Conservation (phyloP, 2,888 invertebrate genomes). For the Cyclophora punctaria region DNA sequence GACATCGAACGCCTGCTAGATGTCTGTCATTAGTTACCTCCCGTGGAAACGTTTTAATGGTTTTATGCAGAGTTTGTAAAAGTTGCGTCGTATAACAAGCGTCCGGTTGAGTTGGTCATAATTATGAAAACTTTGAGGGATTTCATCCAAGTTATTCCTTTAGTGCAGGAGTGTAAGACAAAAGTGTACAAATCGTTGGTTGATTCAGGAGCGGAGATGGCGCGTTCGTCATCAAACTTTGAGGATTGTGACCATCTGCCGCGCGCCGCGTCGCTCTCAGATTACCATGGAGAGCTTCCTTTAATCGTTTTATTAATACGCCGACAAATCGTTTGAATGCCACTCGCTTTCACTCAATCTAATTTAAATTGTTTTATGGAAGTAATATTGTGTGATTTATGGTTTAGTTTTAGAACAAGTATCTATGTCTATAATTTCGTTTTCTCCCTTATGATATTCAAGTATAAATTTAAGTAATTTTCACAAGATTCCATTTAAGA, state of each 20-base stretch:
- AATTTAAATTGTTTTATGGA: slow-evolving; percentile 19
- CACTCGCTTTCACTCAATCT: slow-evolving; percentile 40
- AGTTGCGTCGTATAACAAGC: slow-evolving; percentile 11
- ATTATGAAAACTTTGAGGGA: slow-evolving; percentile 25
- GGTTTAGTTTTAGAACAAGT: too few species aligned
- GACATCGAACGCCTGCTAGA: slow-evolving; percentile 44
- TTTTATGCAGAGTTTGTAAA: slow-evolving; percentile 11
- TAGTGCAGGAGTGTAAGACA: slow-evolving; percentile 47
- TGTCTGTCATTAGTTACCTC: slow-evolving; percentile 49
- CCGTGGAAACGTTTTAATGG: slow-evolving; percentile 35
- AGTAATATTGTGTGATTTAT: slow-evolving; percentile 7
- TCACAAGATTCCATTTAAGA: too few species aligned
- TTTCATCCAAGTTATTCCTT: slow-evolving; percentile 39
- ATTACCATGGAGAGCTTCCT: slow-evolving; percentile 70
- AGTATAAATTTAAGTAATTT: too few species aligned
- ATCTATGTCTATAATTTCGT: too few species aligned
- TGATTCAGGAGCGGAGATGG: slow-evolving; percentile 47
- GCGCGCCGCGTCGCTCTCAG: slow-evolving; percentile 64
- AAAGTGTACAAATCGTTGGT: slow-evolving; percentile 59
- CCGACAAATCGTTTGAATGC: slow-evolving; percentile 70
- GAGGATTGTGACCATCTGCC: slow-evolving; percentile 71
- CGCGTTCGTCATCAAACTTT: slow-evolving; percentile 69
- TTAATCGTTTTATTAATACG: slow-evolving; percentile 76
- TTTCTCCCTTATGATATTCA: too few species aligned
- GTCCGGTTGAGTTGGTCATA: slow-evolving; percentile 1